Conservation (phyloP, 2,797 vertebrate genomes). For the Macrochelys suwanniensis region DNA sequence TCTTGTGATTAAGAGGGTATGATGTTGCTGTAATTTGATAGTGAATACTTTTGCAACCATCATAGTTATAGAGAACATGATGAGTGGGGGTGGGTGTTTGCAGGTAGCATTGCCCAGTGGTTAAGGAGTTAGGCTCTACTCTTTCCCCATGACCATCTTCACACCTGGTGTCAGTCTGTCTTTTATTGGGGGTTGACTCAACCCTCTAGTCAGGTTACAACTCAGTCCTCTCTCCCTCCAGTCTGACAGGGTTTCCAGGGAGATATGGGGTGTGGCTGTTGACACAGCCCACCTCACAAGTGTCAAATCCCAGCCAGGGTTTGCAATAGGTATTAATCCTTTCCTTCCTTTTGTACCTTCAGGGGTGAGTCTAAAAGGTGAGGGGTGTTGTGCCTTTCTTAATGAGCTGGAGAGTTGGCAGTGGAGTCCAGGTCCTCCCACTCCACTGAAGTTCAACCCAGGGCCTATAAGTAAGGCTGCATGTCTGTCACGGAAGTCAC, state of each 20-base stretch:
- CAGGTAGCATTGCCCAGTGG: not conserved
- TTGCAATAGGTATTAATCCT: not conserved
- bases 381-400: not conserved
- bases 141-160: not conserved
- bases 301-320: not conserved
- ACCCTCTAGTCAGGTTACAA: not conserved
- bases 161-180: not conserved
- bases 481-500: too few species aligned
- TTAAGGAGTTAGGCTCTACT: not conserved
- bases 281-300: not conserved
- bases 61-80: not conserved
- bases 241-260: not conserved
- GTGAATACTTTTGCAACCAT: not conserved
- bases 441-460: not conserved
- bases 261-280: not conserved
- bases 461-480: too few species aligned
- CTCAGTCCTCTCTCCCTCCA: not conserved
- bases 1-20: not conserved
- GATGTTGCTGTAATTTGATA: not conserved
- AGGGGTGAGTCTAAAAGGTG: not conserved
- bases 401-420: not conserved
- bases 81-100: not conserved
- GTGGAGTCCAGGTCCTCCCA: not conserved
- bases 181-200: not conserved
- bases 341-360: not conserved